Evolutionary conservation across 2,797 vertebrate species (phyloP).

Genomic region (Smutsia temminckii): DNA sequence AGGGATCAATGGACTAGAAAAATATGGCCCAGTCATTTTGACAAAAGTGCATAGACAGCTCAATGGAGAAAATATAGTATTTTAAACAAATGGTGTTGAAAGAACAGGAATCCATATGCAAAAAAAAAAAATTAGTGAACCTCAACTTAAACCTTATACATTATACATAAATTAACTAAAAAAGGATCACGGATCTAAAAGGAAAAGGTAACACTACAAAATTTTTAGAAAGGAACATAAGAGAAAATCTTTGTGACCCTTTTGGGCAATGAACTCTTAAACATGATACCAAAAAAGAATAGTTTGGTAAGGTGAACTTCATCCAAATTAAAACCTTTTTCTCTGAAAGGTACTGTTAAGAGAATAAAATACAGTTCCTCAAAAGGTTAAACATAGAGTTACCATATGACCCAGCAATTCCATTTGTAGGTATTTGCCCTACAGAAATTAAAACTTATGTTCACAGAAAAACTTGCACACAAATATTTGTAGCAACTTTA

Average conservation of each 20-base stretch:
- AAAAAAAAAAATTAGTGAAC: not conserved
- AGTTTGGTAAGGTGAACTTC: not conserved
- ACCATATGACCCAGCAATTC: not conserved
- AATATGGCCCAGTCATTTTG: not conserved
- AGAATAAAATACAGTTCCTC: conserved; percentile 1
- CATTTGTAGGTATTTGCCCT: not conserved
- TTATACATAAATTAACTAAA: conserved; percentile 33
- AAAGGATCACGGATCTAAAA: not conserved
- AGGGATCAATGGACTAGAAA: no score
- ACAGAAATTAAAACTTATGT: not conserved
- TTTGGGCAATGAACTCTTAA: not conserved
- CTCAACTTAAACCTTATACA: not conserved
- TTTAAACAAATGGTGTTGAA: not conserved
- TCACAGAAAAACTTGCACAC: not conserved
- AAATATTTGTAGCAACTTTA: not conserved
- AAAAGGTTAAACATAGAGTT: not conserved
- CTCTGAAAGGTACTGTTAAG: not conserved
- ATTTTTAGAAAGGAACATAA: conserved; percentile 12
- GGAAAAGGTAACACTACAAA: conserved; percentile 12
- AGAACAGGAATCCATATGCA: conserved; percentile 10
- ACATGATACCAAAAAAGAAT: not conserved
- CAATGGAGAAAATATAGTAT: not conserved
- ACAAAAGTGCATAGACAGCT: not conserved
- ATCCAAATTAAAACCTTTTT: not conserved
- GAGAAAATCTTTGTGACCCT: conserved; percentile 21